phyloP scores from a whole-genome alignment of 30 jellyfish, hydroid and myxozoan genomes.

The Turritopsis rubra region DNA sequence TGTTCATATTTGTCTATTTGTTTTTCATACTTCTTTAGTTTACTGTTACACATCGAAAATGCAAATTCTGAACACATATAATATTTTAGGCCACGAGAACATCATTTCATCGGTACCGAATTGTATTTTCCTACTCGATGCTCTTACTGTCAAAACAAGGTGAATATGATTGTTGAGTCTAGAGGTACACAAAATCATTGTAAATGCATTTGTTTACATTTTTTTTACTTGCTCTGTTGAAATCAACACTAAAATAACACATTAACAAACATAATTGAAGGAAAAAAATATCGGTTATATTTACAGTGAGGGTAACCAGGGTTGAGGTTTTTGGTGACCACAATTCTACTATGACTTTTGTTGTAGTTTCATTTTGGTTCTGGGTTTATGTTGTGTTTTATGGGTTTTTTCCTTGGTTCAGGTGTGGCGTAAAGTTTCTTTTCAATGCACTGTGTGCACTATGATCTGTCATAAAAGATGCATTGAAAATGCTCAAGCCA shows the following conservation, averaged over 20 bases:
- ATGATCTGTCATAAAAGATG: conserved; percentile 89
- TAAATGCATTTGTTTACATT: not conserved
- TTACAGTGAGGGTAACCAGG: too few species aligned
- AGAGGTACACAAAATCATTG: too few species aligned
- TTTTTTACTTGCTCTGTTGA: too few species aligned
- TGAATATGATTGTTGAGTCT: not conserved
- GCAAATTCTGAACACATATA: too few species aligned
- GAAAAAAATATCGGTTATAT: too few species aligned
- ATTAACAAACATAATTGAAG: too few species aligned
- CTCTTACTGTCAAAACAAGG: conserved; percentile 90
- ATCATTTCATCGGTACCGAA: conserved; percentile 74
- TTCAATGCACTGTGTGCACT: conserved; percentile 85
- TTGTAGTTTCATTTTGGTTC: not conserved
- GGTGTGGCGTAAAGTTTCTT: conserved; percentile 94
- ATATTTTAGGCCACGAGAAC: conserved; percentile 41
- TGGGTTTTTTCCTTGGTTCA: not conserved
- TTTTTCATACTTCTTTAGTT: not conserved
- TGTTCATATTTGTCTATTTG: not conserved
- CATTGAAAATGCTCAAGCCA: conserved; percentile 66
- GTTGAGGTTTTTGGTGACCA: too few species aligned
- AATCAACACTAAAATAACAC: too few species aligned
- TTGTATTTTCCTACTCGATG: conserved; percentile 83
- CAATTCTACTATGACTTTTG: too few species aligned
- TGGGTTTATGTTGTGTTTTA: not conserved
- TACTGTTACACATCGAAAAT: not conserved